Base-by-base conservation (phyloP, 2,113 vertebrate species). In the Cavia porcellus region DNA sequence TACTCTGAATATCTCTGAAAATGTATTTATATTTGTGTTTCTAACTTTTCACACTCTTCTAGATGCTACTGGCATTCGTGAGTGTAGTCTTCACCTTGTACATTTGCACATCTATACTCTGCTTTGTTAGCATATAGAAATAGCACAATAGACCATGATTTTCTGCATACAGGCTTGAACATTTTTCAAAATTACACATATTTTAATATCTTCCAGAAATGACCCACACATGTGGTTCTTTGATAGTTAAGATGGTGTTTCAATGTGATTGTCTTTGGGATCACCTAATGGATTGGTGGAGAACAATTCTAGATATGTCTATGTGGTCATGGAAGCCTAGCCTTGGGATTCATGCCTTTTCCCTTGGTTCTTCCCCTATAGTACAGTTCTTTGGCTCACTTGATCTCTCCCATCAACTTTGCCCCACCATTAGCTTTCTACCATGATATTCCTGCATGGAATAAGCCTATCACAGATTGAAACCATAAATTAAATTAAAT, bases 71-170 rank as follows among this genome's bases (percentile, higher is more conserved):
- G 64, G 94, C 94, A 92, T 45, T 66, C 24, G 12, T 42, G 28
- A 79, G 38, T 90, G 25, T 72, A 30, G 3, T 87, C 97, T 94
- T 93, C 92, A 93, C 84, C n/a, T 92, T 87, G 45, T 90, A 80
- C 81, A 90, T 96, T 93, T 96, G 47, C n/a, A 86, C 38, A 62
- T 79, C 22, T 61, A 9, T 30, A 32, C 25, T 42, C 47, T 93
- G 52, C 2, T 92, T 52, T 62, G 22, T 81, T 70, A 90, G 4
- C 11, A 86, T 50, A 22, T 72, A 3, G 7, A 79, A 13, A 79
- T 62, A 83, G 3, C 66, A 45, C 7, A 47, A n/a, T 45, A 85
- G 5, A 19, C 55, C 22, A 10, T 72, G 14, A 35, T 93, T 95
- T 75, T 91, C 42, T 38, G 15, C 2, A 57, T 52, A 79, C 3